A percentile compares a stretch with the other conserved stretches of the same genome.
phyloP scores from a whole-genome alignment of 2,113 vertebrate genomes.

The Tragelaphus strepsiceros region DNA sequence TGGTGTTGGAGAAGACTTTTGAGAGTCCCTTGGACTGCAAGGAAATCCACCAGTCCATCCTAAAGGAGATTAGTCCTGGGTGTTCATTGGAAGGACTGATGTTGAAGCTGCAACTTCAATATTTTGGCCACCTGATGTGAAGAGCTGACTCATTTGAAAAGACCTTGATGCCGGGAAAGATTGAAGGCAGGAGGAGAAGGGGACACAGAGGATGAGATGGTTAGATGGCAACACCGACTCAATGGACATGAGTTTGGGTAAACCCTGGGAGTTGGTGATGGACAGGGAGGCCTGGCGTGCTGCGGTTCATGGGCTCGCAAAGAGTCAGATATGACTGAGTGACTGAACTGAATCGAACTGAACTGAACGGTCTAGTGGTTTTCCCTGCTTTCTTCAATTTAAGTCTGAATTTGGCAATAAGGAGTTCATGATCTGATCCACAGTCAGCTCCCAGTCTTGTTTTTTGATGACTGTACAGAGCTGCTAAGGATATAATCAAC shows the following conservation, averaged over 20 bases:
- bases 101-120: neutral
- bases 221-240: neutral
- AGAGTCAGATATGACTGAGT: neutral
- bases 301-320: fast-evolving
- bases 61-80: neutral
- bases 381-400: neutral
- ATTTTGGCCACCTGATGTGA: neutral
- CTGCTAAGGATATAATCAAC: neutral
- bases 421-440: neutral
- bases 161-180: neutral
- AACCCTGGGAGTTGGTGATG: neutral
- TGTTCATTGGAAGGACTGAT: neutral
- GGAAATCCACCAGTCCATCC: neutral
- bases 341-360: neutral
- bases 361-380: neutral
- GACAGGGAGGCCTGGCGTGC: neutral
- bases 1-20: neutral
- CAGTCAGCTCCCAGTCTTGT: neutral
- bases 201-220: neutral
- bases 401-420: neutral
- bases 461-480: neutral
- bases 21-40: neutral
- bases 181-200: neutral
- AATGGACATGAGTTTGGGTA: neutral
- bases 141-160: neutral